Conservation (phyloP, 2,888 invertebrate genomes). For the Eristalinus aeneus region DNA sequence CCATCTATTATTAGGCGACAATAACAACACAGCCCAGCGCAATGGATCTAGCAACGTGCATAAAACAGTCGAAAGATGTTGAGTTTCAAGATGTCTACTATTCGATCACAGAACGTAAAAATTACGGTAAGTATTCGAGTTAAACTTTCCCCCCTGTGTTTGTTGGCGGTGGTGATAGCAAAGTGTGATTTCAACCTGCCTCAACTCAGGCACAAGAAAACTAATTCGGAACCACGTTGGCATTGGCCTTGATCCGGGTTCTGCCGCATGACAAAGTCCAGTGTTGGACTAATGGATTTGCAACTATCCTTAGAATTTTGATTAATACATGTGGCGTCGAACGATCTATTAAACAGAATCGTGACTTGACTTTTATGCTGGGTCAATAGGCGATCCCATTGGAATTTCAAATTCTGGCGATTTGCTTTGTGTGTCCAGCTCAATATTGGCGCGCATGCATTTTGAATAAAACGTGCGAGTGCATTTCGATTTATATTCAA, state of each 20-base stretch:
- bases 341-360: not conserved
- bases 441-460: conserved; percentile 1
- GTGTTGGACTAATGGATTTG: not conserved
- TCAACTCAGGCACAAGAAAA: not conserved
- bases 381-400: not conserved
- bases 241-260: not conserved
- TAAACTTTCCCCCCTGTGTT: no score
- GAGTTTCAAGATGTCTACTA: conserved; percentile 80
- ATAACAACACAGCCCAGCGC: conserved; percentile 56
- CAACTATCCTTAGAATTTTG: not conserved
- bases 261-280: not conserved
- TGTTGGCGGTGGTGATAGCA: not conserved
- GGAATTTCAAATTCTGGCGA: not conserved
- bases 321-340: not conserved
- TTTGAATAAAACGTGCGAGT: not conserved
- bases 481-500: conserved; percentile 24
- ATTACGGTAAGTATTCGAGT: conserved; percentile 76
- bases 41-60: conserved; percentile 71
- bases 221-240: not conserved
- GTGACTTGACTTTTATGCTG: not conserved
- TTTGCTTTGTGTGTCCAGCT: conserved; percentile 30
- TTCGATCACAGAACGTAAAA: conserved; percentile 76
- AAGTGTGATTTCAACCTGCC: not conserved
- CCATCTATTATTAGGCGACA: conserved; percentile 51
- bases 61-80: conserved; percentile 78